Conservation (phyloP, 2,113 vertebrate genomes). For the Mesocricetus auratus region DNA sequence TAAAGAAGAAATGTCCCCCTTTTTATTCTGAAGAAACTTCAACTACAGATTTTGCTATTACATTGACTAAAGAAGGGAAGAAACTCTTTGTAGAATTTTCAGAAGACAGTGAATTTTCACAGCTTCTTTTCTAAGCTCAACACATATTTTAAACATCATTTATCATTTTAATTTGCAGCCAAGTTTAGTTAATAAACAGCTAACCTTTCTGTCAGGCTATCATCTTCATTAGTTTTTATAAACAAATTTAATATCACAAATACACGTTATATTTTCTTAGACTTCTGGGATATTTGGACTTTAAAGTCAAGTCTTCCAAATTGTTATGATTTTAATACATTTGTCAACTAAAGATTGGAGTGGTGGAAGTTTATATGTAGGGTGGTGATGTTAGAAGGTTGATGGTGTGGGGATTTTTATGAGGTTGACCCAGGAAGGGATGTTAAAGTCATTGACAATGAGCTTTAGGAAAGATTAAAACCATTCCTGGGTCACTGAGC, state of each 20-base stretch:
- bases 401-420: not conserved
- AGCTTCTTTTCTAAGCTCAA: not conserved
- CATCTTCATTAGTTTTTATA: conserved; percentile 8
- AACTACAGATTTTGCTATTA: conserved; percentile 9
- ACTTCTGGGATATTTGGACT: conserved; percentile 12
- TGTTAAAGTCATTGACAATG: not conserved
- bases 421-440: too few species aligned
- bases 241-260: not conserved
- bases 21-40: conserved; percentile 44
- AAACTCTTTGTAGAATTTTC: not conserved
- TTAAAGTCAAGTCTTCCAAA: not conserved
- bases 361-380: not conserved
- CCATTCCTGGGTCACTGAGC: not conserved
- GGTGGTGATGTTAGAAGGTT: not conserved
- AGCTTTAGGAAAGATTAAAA: not conserved
- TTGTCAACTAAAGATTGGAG: not conserved
- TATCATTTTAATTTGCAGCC: conserved; percentile 4
- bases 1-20: not conserved
- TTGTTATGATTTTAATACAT: not conserved
- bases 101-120: not conserved
- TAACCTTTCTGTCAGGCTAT: not conserved
- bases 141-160: not conserved
- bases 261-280: not conserved
- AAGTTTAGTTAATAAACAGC: conserved; percentile 16
- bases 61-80: not conserved